Percentiles rank a stretch among this genome's conserved stretches.
Conservation (phyloP, 2,113 vertebrate genomes). For the Etheostoma cragini region DNA sequence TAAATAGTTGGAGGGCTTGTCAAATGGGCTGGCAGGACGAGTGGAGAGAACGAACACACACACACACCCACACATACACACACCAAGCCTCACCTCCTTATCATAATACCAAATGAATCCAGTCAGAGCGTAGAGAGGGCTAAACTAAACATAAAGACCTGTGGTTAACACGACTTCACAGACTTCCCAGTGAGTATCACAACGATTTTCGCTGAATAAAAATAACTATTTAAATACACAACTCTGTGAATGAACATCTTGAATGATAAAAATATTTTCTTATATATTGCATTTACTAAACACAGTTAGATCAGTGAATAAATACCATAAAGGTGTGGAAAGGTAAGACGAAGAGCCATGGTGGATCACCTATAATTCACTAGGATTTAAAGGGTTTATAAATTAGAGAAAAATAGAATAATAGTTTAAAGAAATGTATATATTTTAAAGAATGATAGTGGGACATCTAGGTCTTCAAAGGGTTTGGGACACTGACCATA, state of each 20-base stretch:
- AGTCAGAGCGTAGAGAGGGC: constrained; percentile 35
- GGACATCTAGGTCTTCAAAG: background rate
- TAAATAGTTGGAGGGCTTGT: constrained; percentile 82
- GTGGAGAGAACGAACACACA: constrained; percentile 20
- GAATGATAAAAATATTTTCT: constrained; percentile 10
- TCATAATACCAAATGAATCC: constrained; percentile 62
- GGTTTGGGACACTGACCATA: background rate
- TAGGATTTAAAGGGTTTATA: background rate
- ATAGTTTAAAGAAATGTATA: no score
- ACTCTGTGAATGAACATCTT: constrained; percentile 48
- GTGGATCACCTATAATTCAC: background rate
- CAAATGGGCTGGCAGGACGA: constrained; percentile 59
- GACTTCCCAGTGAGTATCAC: constrained; percentile 56
- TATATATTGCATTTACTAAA: constrained; percentile 13
- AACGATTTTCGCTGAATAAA: constrained; percentile 31
- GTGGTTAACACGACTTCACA: constrained; percentile 66
- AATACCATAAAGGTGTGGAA: constrained; percentile 1
- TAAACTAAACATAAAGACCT: constrained; percentile 55
- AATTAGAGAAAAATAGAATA: background rate
- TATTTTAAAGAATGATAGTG: background rate
- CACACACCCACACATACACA: constrained; percentile 4
- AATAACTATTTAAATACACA: constrained; percentile 42
- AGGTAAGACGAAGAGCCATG: background rate
- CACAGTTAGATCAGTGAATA: constrained; percentile 15
- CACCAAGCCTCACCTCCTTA: constrained; percentile 58